phyloP scores from a whole-genome alignment of 1,140 invertebrate species.

The Fopius arisanus region DNA sequence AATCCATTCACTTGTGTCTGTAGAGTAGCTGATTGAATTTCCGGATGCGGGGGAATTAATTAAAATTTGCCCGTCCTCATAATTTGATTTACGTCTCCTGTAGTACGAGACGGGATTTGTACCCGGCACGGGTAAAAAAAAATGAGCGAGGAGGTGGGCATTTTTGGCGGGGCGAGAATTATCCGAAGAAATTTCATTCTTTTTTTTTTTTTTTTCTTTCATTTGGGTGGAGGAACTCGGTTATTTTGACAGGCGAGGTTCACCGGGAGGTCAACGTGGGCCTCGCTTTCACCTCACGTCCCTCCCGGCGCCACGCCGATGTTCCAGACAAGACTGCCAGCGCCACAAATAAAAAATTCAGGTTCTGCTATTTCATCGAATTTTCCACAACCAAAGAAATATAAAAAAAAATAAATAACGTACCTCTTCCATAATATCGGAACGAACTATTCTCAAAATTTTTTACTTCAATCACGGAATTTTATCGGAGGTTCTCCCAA shows the following conservation, averaged over 20 bases:
- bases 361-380: neutral
- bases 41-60: slow-evolving; percentile 24
- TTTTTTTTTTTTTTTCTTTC: slow-evolving; percentile 19
- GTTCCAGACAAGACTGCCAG: neutral
- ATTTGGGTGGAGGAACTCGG: slow-evolving; percentile 9
- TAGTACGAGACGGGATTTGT: neutral
- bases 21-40: slow-evolving; percentile 27
- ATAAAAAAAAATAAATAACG: too few relatives aligned
- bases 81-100: slow-evolving; percentile 30
- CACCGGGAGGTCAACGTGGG: slow-evolving; percentile 29
- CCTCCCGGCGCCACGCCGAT: slow-evolving; percentile 24
- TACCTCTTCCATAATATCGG: too few relatives aligned
- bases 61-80: slow-evolving; percentile 20
- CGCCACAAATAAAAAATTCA: neutral
- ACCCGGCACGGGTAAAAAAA: neutral
- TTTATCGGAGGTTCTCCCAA: too few relatives aligned
- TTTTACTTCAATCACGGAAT: too few relatives aligned
- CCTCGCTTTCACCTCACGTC: slow-evolving; percentile 34
- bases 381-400: neutral
- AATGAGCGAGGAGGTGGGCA: neutral
- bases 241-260: slow-evolving; percentile 32
- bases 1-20: slow-evolving; percentile 9
- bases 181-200: neutral
- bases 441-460: too few relatives aligned
- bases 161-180: slow-evolving; percentile 12